phyloP scores from a whole-genome alignment of 2,113 vertebrate genomes.

The Chamaetylas fuelleborni region DNA sequence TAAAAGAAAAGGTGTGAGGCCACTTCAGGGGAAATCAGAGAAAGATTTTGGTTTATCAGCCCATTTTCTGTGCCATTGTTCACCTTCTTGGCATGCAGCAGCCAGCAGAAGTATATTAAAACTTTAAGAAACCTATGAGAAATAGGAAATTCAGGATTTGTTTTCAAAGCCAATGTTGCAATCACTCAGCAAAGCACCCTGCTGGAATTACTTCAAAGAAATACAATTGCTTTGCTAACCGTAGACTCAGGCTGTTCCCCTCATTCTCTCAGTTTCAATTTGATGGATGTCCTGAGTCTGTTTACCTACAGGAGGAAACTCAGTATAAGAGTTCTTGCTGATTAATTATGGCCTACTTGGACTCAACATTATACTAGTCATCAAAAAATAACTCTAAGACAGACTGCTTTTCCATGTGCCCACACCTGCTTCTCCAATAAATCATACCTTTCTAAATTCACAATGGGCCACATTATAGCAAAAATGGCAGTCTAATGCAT shows the following conservation, averaged over 20 bases:
- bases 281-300: not conserved
- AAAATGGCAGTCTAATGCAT: not conserved
- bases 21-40: not conserved
- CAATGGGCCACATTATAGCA: not conserved
- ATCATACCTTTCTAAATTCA: not conserved
- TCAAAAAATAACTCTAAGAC: constrained; percentile 8
- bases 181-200: not conserved
- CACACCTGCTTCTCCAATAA: constrained; percentile 12
- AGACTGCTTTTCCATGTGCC: not conserved
- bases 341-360: constrained; percentile 37
- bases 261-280: not conserved
- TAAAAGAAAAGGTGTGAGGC: not conserved
- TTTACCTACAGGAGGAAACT: constrained; percentile 4
- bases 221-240: not conserved
- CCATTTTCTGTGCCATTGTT: not conserved
- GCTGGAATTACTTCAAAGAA: not conserved
- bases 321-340: not conserved
- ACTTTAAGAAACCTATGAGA: not conserved
- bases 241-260: not conserved
- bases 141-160: not conserved
- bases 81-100: not conserved
- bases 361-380: constrained; percentile 24
- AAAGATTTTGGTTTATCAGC: not conserved
- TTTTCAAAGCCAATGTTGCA: not conserved
- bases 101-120: not conserved